Percentiles rank a stretch among this genome's conserved stretches.
These are phyloP conservation scores for Conistra vaccinii DNA, from an alignment of 2,888 invertebrate genomes.

Conservation along the genomic window DNA sequence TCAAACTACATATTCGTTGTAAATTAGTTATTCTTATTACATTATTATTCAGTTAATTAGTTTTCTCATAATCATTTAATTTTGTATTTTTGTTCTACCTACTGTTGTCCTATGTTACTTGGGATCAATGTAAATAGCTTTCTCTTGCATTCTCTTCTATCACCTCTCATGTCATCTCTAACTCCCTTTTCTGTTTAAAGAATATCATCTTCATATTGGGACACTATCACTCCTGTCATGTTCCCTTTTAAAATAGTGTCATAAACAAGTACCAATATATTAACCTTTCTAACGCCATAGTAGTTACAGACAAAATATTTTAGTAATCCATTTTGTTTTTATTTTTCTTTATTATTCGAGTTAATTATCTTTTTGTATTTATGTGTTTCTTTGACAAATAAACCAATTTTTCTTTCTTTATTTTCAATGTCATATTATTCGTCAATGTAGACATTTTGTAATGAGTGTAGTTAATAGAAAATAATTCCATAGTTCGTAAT, in stretches of 20 bases:
- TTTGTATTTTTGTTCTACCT: neutral
- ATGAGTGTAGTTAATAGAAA: conserved; percentile 13
- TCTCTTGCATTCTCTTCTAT: neutral
- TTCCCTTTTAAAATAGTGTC: neutral
- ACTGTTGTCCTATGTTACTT: neutral
- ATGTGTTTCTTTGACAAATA: neutral
- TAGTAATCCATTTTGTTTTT: neutral
- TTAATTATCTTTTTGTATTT: neutral
- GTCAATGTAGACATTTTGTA: neutral
- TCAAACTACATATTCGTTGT: neutral
- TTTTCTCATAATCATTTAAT: no score
- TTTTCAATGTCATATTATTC: neutral
- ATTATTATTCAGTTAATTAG: no score
- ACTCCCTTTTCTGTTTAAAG: neutral
- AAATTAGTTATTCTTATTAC: neutral
- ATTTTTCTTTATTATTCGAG: neutral
- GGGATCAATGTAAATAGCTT: fast-evolving
- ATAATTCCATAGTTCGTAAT: conserved; percentile 46
- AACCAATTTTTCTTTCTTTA: neutral
- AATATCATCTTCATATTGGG: neutral
- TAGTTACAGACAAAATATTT: neutral
- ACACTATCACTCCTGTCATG: neutral
- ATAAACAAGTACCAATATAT: neutral
- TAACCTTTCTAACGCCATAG: no score
- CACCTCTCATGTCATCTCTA: neutral